Evolutionary conservation across 2,888 invertebrate species (phyloP).

Genomic region (Eudemis profundana): DNA sequence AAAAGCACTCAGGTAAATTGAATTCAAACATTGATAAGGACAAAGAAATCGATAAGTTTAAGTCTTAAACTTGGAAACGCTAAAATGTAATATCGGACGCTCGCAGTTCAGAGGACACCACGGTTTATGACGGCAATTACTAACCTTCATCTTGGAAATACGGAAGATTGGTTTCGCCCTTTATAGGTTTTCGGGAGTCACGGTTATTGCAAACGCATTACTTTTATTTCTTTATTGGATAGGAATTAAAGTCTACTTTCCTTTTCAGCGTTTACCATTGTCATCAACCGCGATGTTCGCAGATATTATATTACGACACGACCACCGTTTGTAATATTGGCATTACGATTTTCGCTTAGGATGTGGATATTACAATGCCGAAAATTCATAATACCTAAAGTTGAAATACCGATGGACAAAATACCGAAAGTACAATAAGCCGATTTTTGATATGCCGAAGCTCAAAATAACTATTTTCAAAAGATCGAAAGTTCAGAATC

Average conservation of each 20-base stretch:
- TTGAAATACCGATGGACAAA: no score
- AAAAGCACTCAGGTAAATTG: conserved; percentile 61
- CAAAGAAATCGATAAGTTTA: conserved; percentile 69
- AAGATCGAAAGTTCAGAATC: no score
- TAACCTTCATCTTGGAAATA: conserved; percentile 77
- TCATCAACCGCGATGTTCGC: background rate
- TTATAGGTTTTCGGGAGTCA: conserved; percentile 72
- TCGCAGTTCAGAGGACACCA: conserved; percentile 73
- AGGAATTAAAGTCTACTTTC: conserved; percentile 47
- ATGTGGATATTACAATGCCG: background rate
- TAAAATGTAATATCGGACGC: conserved; percentile 78
- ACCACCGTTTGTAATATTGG: background rate
- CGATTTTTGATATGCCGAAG: no score
- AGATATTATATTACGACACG: background rate
- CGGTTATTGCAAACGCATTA: conserved; percentile 66
- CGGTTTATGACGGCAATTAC: conserved; percentile 80
- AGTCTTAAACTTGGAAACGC: conserved; percentile 71
- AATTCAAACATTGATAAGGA: conserved; percentile 66
- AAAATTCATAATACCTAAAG: no score
- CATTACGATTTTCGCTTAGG: background rate
- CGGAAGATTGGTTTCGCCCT: conserved; percentile 75
- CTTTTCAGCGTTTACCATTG: conserved; percentile 11
- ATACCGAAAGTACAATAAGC: no score
- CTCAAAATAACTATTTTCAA: no score
- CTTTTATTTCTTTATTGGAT: conserved; percentile 58